Base-by-base conservation (phyloP, 1,140 invertebrate genomes). In the Danaus plexippus region DNA sequence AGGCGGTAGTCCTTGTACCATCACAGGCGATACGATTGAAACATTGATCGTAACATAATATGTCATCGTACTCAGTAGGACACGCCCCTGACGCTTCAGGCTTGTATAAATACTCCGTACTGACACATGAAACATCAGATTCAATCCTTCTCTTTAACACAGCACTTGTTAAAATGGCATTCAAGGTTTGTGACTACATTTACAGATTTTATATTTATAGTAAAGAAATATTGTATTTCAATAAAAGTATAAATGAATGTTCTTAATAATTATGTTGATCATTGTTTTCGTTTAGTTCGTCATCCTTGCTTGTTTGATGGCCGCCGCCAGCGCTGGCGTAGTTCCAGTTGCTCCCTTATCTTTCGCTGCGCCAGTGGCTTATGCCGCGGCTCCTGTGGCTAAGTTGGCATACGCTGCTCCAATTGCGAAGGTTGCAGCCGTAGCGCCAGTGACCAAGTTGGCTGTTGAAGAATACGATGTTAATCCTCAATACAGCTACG, bases 401-500 rank as follows among this genome's bases (percentile, higher is more conserved):
- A 32, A 32, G 22, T 32, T 32, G 22, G 62, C 64, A 3, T 68
- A 71, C 50, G 49, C 64, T 1, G 68, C 71, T 0, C 71, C 67
- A 15, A 47, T 68, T 13, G 55, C 64, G 11, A 63, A 67, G 50
- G 59, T 60, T 13, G 52, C 60, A 18, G 60, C 58, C 8, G 59
- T 61, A 42, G 67, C 67, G 1, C 63, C 67, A 18, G 52, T 67
- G 9, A 59, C 62, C 9, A 61, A 66, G 22, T 51, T 59, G 44
- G 65, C 63, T 43, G 69, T 69, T 11, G 70, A 70, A 46, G 67
- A 73, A 54, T 73, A 69, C 61, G 86, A 89, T 52, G 83, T 88
- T 18, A 87, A 90, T 54, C 90, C 90, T 0, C 89, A 91, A 54
- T 92, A 91, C 75, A 88, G 88, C 60, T 92, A 90, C 68, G 88